phyloP scores from a whole-genome alignment of 2,797 vertebrate species.

The Enteromius treurensis region DNA sequence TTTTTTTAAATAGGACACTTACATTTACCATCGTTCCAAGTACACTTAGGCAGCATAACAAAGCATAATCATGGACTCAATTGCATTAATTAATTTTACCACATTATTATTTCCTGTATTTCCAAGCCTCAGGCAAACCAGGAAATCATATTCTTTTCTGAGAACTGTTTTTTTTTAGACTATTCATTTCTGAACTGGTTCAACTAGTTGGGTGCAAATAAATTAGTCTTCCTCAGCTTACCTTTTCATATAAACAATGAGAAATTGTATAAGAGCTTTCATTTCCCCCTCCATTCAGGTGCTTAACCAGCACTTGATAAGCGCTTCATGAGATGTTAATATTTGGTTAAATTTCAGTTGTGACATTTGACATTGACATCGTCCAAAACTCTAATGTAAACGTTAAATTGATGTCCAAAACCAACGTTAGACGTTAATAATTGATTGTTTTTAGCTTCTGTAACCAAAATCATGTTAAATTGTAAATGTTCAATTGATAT shows the following conservation, averaged over 20 bases:
- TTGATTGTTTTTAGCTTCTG: too few species aligned
- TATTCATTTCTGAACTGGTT: too few species aligned
- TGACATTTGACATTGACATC: too few species aligned
- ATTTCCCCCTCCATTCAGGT: not conserved
- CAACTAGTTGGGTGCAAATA: not conserved
- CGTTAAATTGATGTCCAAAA: too few species aligned
- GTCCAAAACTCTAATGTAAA: too few species aligned
- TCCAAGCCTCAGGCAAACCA: not conserved
- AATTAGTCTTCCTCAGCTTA: not conserved
- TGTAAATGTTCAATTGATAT: too few species aligned
- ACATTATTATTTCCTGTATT: not conserved
- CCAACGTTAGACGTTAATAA: too few species aligned
- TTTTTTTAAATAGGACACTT: not conserved
- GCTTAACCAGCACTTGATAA: not conserved
- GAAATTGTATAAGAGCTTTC: not conserved
- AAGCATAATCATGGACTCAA: not conserved
- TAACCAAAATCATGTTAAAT: too few species aligned
- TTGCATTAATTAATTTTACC: not conserved
- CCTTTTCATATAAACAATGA: not conserved
- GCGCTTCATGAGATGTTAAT: too few species aligned
- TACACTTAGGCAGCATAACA: not conserved
- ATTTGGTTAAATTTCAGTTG: too few species aligned
- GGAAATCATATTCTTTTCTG: not conserved
- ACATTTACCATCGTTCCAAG: not conserved
- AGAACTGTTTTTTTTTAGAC: too few species aligned